Evolutionary conservation across 2,113 vertebrate genomes (phyloP).

Genomic region (Podiceps cristatus): DNA sequence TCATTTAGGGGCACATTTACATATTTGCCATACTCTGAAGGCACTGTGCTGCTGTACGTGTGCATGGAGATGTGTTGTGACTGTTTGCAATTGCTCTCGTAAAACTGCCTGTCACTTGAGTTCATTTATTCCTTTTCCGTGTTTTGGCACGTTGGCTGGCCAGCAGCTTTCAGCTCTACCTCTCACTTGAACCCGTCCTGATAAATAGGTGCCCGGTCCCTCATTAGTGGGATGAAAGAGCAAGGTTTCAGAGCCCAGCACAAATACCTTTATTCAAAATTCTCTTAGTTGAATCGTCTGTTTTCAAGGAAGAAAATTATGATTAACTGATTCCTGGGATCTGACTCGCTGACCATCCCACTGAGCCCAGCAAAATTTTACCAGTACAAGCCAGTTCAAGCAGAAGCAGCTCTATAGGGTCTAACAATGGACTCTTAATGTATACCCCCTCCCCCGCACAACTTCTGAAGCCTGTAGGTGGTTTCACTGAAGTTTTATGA

Average conservation of each 20-base stretch:
- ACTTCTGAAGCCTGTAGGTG: constrained; percentile 17
- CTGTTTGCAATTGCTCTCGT: neutral
- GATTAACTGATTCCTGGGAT: neutral
- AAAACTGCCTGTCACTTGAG: neutral
- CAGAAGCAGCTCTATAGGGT: neutral
- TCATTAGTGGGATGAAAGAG: neutral
- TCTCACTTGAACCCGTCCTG: neutral
- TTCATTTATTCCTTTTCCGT: neutral
- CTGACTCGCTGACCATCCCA: accelerated
- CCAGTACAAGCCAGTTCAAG: neutral
- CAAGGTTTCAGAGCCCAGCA: neutral
- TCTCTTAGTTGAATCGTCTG: neutral
- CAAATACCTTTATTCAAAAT: neutral
- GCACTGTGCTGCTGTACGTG: accelerated
- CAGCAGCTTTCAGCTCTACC: neutral
- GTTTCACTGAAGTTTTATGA: constrained; percentile 46
- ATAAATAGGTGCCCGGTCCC: neutral
- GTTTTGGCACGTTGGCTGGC: neutral
- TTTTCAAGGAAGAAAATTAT: neutral
- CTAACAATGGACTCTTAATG: neutral
- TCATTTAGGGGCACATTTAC: neutral
- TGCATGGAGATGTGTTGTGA: accelerated
- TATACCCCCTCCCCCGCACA: neutral
- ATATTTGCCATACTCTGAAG: neutral
- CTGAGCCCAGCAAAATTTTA: neutral